Evolutionary conservation across 35 echinoderm and acorn worm species (phyloP).

Genomic region (Anneissia japonica): DNA sequence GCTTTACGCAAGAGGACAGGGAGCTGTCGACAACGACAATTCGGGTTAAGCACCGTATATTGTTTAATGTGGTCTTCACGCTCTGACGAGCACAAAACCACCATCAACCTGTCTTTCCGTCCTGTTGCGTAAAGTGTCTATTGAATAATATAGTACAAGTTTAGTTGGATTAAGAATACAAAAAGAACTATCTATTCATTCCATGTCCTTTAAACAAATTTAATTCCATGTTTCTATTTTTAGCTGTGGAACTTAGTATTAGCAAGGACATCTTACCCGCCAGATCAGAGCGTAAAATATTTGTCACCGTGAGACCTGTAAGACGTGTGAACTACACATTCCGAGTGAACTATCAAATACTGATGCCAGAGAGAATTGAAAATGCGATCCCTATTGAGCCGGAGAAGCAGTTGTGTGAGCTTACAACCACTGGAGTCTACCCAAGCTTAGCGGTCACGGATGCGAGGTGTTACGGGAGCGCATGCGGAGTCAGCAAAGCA

Average conservation of each 20-base stretch:
- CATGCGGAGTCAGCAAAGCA: constrained; percentile 90
- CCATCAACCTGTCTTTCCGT: too few species aligned
- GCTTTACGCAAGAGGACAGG: too few species aligned
- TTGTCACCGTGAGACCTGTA: constrained; percentile 64
- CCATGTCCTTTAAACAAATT: too few species aligned
- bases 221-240: not conserved
- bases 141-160: too few species aligned
- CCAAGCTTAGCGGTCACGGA: constrained; percentile 82
- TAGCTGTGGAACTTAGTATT: constrained; percentile 63
- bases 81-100: too few species aligned
- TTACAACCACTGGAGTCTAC: constrained; percentile 70
- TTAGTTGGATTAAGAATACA: too few species aligned
- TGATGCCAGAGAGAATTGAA: constrained; percentile 38
- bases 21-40: too few species aligned
- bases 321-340: constrained; percentile 72
- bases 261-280: constrained; percentile 64
- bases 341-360: constrained; percentile 62
- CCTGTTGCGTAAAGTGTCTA: too few species aligned
- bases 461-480: constrained; percentile 95
- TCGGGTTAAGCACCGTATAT: too few species aligned
- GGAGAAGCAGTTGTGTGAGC: constrained; percentile 37
- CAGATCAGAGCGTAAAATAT: constrained; percentile 53
- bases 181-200: too few species aligned
- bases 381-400: constrained; percentile 18
- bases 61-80: too few species aligned